Conservation (phyloP, 2,888 invertebrate genomes). For the Agrilus biguttatus region DNA sequence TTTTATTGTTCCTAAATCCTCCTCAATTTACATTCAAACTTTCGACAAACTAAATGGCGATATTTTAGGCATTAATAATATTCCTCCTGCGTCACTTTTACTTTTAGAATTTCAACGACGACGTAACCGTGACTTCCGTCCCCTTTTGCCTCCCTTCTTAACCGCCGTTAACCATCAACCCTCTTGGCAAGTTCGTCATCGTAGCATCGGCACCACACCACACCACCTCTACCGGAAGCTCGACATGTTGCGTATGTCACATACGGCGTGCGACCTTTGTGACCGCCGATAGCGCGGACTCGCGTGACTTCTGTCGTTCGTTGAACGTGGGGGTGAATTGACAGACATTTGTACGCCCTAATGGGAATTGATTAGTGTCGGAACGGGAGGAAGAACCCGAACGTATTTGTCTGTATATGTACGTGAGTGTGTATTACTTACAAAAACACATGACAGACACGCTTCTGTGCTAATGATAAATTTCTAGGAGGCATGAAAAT, state of each 20-base stretch:
- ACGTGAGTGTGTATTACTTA: too few relatives aligned
- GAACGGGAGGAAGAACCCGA: neutral
- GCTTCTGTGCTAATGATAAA: neutral
- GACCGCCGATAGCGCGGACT: conserved; percentile 9
- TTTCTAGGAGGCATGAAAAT: neutral
- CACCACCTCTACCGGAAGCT: conserved; percentile 14
- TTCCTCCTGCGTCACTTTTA: too few relatives aligned
- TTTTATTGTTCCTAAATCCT: too few relatives aligned
- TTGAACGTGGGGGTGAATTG: conserved; percentile 8
- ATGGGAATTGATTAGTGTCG: conserved; percentile 13
- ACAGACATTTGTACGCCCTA: conserved; percentile 14
- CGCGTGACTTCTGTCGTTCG: conserved; percentile 10
- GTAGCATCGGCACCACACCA: neutral
- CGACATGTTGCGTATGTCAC: conserved; percentile 16
- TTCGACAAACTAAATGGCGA: too few relatives aligned
- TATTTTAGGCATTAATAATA: too few relatives aligned
- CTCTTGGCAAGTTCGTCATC: neutral
- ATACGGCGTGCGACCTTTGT: conserved; percentile 12
- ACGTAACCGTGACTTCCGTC: neutral
- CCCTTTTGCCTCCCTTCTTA: conserved; percentile 1
- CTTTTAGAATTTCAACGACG: too few relatives aligned
- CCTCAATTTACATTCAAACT: too few relatives aligned
- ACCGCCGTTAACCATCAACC: too few relatives aligned
- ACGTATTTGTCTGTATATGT: too few relatives aligned
- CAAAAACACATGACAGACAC: neutral